Conservation (phyloP, 2,888 invertebrate species). For the Automeris io region DNA sequence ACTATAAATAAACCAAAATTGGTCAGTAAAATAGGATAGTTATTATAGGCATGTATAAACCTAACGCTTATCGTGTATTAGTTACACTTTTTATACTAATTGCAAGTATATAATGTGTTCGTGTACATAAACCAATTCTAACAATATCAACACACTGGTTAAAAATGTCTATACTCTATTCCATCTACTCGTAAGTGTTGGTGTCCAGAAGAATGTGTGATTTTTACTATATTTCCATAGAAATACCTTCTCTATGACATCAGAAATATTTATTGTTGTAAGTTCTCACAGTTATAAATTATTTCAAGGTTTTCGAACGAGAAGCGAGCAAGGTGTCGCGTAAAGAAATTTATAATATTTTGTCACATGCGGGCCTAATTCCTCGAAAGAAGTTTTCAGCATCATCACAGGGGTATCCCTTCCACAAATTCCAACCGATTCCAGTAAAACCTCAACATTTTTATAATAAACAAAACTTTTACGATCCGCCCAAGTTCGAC, state of each 20-base stretch:
- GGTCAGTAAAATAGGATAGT: too few relatives aligned
- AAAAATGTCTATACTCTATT: too few relatives aligned
- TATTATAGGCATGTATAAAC: too few relatives aligned
- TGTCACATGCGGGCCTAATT: conserved; percentile 80
- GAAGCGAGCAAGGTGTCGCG: conserved; percentile 79
- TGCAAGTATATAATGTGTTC: too few relatives aligned
- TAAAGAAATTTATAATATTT: conserved; percentile 78
- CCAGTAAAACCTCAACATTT: conserved; percentile 14
- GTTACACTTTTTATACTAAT: too few relatives aligned
- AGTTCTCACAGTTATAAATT: not conserved
- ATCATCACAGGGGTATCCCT: conserved; percentile 6
- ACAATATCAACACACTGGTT: too few relatives aligned
- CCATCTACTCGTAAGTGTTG: too few relatives aligned
- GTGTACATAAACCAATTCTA: too few relatives aligned
- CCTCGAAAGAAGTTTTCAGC: conserved; percentile 33
- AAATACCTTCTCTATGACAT: not conserved
- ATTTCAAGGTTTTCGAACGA: conserved; percentile 72
- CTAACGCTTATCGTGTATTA: too few relatives aligned
- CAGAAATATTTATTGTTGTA: not conserved
- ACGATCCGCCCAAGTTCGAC: conserved; percentile 28
- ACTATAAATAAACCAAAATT: too few relatives aligned
- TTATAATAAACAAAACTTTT: conserved; percentile 22
- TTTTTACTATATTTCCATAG: too few relatives aligned
- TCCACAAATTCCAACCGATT: conserved; percentile 14
- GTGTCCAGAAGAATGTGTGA: too few relatives aligned